Evolutionary conservation across 2,113 vertebrate genomes (phyloP), one percentile per base, ranked within the genome.

Genomic region (Sprattus sprattus): DNA sequence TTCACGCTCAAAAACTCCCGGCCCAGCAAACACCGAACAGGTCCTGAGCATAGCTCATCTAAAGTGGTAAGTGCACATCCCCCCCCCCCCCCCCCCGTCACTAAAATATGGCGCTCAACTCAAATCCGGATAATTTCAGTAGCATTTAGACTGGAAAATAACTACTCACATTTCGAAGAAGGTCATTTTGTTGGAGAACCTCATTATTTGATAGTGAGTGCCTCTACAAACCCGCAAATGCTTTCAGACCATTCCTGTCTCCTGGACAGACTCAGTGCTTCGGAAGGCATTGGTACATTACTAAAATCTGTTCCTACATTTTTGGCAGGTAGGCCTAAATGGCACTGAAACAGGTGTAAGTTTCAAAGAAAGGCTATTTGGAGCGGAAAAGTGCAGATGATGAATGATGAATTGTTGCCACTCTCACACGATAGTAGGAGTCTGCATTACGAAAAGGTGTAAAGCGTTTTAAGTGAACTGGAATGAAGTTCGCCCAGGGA

Each of bases 401-500:
- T 2, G 60, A 64, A 64, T 78, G 64, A 45, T 78, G 64, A 50
- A 71, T 49, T 49, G 64, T 71, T 71, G 64, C 64, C 64, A 28
- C 64, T 71, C 64, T 71, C 15, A 71, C 64, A 71, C 64, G 32
- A 71, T 11, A 28, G 64, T 8, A 32, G 64, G n/a, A n/a, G 60
- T 64, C 60, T 64, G 60, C 25, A 25, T 10, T 10, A 28, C 9
- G 64, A 25, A 25, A 28, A 32, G 64, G 25, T 71, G 25, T 39
- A 39, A 39, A 39, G 39, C 39, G 2, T 39, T 39, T 39, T 39
- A 39, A 39, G 39, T 39, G 1, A 39, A 39, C 39, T 39, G 39
- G 39, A 71, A 71, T n/a, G 64, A 71, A 71, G 25, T 71, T 71
- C 64, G 32, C n/a, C n/a, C n/a, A n/a, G n/a, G n/a, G n/a, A n/a